Conservation (phyloP, 2,113 vertebrate genomes). For the Ivindomyrus marchei region DNA sequence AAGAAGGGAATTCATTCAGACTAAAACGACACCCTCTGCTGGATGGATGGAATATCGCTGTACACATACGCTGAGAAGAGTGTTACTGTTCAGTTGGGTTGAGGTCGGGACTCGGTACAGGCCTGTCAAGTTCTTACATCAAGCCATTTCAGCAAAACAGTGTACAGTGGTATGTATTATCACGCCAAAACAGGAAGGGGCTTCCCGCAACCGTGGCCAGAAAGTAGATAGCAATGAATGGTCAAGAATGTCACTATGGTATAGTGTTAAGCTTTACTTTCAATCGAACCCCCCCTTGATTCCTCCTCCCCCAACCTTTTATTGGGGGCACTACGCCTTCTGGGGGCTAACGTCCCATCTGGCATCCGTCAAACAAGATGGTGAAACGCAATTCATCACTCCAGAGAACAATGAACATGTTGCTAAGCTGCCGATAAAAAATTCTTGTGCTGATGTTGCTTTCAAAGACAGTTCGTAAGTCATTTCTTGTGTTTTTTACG, state of each 20-base stretch:
- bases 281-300: neutral
- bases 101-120: neutral
- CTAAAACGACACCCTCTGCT: neutral
- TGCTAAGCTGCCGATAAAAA: neutral
- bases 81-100: neutral
- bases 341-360: neutral
- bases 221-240: neutral
- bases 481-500: neutral
- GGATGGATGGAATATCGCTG: neutral
- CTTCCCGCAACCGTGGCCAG: neutral
- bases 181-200: neutral
- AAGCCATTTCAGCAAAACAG: neutral
- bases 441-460: neutral
- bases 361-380: neutral
- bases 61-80: neutral
- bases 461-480: neutral
- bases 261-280: neutral
- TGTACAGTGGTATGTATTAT: neutral
- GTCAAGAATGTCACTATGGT: neutral
- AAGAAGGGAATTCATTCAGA: neutral
- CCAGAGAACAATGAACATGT: neutral
- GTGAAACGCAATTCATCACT: neutral
- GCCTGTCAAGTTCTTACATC: neutral
- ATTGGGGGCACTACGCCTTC: neutral
- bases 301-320: neutral